These are phyloP conservation scores for Ichneumon xanthorius DNA, from an alignment of 2,888 invertebrate genomes.

Conservation along the genomic window DNA sequence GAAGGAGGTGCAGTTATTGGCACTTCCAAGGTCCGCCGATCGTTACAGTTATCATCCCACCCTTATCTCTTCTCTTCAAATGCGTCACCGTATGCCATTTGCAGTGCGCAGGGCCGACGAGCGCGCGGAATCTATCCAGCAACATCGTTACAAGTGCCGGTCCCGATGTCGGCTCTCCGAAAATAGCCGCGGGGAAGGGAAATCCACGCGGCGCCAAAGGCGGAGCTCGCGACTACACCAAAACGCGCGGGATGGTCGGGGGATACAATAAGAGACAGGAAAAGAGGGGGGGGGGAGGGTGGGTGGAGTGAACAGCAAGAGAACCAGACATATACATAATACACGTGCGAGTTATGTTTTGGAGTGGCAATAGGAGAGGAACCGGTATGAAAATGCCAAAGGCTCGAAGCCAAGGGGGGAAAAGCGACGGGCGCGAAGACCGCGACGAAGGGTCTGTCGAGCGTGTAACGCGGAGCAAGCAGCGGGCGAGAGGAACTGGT, in stretches of 20 bases:
- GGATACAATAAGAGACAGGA: slow-evolving; percentile 73
- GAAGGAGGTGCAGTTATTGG: neutral
- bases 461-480: slow-evolving; percentile 67
- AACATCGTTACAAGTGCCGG: slow-evolving; percentile 16
- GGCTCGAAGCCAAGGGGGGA: slow-evolving; percentile 57
- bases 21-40: neutral
- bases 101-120: slow-evolving; percentile 29
- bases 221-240: slow-evolving; percentile 70
- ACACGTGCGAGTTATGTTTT: slow-evolving; percentile 63
- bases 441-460: slow-evolving; percentile 58
- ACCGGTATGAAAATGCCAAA: slow-evolving; percentile 38
- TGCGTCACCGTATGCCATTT: neutral
- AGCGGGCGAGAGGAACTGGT: slow-evolving; percentile 28
- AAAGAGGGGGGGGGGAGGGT: slow-evolving; percentile 22
- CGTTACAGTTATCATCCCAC: neutral
- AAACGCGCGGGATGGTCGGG: slow-evolving; percentile 29
- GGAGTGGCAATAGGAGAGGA: slow-evolving; percentile 63
- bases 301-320: slow-evolving; percentile 62
- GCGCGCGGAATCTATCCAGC: slow-evolving; percentile 1
- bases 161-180: slow-evolving; percentile 45
- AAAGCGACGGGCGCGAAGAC: slow-evolving; percentile 49
- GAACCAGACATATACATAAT: slow-evolving; percentile 58
- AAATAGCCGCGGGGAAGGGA: slow-evolving; percentile 40
- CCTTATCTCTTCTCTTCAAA: neutral
- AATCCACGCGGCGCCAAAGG: slow-evolving; percentile 80